Evolutionary conservation across 2,113 vertebrate genomes (phyloP).

Genomic region (Atractosteus spatula): DNA sequence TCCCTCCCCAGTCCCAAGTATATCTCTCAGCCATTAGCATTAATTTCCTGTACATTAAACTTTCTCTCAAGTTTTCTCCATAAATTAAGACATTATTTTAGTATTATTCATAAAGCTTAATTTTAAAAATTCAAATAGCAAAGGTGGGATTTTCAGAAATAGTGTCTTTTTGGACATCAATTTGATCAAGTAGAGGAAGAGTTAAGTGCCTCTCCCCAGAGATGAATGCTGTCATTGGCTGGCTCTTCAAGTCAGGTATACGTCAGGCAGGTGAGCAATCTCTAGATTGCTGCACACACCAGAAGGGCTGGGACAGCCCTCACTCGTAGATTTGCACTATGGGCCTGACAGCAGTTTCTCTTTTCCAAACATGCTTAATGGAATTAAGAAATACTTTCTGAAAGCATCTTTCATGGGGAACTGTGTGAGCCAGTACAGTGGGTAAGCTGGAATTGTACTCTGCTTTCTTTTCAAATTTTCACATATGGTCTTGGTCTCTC

Average conservation of each 20-base stretch:
- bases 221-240: conserved; percentile 43
- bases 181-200: conserved; percentile 31
- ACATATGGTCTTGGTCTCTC: conserved; percentile 8
- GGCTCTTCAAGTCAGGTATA: conserved; percentile 59
- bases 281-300: conserved; percentile 27
- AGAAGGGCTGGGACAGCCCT: too few species aligned
- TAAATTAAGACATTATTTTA: too few species aligned
- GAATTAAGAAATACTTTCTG: conserved; percentile 61
- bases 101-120: too few species aligned
- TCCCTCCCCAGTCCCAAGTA: too few species aligned
- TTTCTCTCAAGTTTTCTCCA: too few species aligned
- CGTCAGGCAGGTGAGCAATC: conserved; percentile 66
- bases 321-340: background rate
- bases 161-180: background rate
- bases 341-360: conserved; percentile 33
- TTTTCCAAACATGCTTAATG: conserved; percentile 67
- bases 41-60: too few species aligned
- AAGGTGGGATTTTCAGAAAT: too few species aligned
- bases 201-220: conserved; percentile 44
- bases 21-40: too few species aligned
- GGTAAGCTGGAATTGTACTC: conserved; percentile 69
- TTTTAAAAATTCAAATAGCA: too few species aligned
- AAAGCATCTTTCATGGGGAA: conserved; percentile 80
- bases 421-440: conserved; percentile 85
- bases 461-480: conserved; percentile 37